phyloP scores from a whole-genome alignment of 2,797 vertebrate genomes.

The Lagodon rhomboides region DNA sequence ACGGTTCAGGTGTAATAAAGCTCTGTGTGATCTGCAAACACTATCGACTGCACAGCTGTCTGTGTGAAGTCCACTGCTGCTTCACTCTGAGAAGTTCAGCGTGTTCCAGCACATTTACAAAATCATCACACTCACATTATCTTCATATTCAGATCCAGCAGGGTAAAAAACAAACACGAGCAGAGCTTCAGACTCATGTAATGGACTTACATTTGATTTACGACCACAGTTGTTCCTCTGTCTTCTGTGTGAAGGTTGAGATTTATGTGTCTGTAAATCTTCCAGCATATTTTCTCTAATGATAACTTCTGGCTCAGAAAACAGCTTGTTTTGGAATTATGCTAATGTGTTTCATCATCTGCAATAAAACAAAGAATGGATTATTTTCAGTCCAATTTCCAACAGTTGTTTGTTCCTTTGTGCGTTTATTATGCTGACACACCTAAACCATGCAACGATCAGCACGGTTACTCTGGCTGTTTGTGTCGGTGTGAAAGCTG shows the following conservation, averaged over 20 bases:
- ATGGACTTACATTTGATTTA: conserved; percentile 10
- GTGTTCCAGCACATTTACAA: not conserved
- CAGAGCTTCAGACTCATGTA: not conserved
- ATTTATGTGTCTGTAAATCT: conserved; percentile 14
- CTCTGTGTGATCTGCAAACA: not conserved
- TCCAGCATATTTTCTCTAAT: not conserved
- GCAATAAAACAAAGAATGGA: not conserved
- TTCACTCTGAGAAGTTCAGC: not conserved
- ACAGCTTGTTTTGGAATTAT: conserved; percentile 1
- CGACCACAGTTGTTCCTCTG: not conserved
- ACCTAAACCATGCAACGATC: too few species aligned
- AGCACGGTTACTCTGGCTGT: too few species aligned
- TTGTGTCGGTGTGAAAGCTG: too few species aligned
- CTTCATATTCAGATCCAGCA: not conserved
- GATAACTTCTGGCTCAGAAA: not conserved
- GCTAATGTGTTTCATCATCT: not conserved
- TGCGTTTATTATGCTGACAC: too few species aligned
- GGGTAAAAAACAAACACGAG: too few species aligned
- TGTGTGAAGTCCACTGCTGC: not conserved
- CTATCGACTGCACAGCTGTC: not conserved
- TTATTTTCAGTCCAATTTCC: not conserved
- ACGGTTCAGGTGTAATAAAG: not conserved
- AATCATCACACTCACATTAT: not conserved
- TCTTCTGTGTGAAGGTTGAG: not conserved
- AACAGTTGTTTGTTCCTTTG: too few species aligned